A percentile compares a stretch with the other conserved stretches of the same genome.
These are phyloP conservation scores for Amazona guildingii DNA, from an alignment of 2,113 vertebrate species.

Conservation along the genomic window DNA sequence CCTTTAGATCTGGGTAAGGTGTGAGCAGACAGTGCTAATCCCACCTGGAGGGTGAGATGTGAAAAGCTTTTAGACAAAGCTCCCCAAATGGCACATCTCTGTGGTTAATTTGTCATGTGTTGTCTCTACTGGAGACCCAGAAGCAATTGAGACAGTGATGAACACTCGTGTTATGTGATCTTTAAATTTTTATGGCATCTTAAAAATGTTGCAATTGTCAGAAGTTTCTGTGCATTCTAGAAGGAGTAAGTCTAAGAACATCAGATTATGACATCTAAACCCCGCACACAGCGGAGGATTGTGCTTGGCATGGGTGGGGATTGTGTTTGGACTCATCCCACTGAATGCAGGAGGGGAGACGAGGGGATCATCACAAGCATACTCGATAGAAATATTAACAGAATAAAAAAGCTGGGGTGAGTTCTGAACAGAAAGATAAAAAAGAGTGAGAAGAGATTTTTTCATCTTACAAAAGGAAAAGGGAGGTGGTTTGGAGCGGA, in stretches of 20 bases:
- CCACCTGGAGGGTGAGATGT: not conserved
- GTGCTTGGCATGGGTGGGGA: not conserved
- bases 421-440: not conserved
- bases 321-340: not conserved
- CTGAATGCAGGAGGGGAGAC: not conserved
- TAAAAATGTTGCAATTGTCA: not conserved
- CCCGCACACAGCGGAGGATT: accelerated
- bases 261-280: not conserved
- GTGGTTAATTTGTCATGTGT: not conserved
- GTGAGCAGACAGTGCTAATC: not conserved
- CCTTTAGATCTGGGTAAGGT: not conserved
- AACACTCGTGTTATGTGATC: not conserved
- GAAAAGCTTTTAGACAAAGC: not conserved
- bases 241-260: not conserved
- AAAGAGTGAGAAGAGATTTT: not conserved
- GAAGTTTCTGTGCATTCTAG: not conserved
- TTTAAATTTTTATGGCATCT: not conserved
- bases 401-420: accelerated
- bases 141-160: not conserved
- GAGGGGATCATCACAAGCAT: accelerated
- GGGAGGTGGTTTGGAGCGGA: not conserved
- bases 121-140: not conserved
- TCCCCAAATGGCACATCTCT: not conserved
- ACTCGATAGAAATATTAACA: not conserved
- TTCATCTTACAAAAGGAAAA: not conserved